These are phyloP conservation scores for Dasypolia templi DNA, from an alignment of 2,888 invertebrate genomes.

Conservation along the genomic window DNA sequence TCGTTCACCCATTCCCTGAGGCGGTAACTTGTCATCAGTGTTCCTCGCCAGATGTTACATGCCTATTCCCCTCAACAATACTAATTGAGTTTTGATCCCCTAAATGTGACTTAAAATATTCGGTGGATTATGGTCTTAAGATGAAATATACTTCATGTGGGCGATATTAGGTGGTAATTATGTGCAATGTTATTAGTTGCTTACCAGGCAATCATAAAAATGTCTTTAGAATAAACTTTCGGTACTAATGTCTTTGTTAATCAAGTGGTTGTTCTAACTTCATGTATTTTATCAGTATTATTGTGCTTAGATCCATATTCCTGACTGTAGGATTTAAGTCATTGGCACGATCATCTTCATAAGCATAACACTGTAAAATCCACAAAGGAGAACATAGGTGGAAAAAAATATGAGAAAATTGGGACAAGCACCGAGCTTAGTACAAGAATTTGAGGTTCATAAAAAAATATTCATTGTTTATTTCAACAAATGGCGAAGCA, in stretches of 20 bases:
- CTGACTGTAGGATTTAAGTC: background rate
- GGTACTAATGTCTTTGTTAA: background rate
- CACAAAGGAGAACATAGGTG: background rate
- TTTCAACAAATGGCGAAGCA: conserved; percentile 1
- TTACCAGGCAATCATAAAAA: background rate
- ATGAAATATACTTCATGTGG: conserved; percentile 54
- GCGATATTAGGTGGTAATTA: conserved; percentile 34
- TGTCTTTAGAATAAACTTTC: background rate
- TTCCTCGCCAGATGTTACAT: conserved; percentile 76
- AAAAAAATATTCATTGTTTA: conserved; percentile 5
- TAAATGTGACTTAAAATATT: conserved; percentile 67
- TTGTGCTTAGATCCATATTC: background rate
- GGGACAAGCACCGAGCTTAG: background rate
- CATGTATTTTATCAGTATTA: too few relatives aligned
- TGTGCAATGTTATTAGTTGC: conserved; percentile 19
- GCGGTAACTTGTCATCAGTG: conserved; percentile 70
- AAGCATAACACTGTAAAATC: background rate
- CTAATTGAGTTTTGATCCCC: conserved; percentile 81
- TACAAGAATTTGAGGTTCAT: background rate
- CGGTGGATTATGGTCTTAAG: conserved; percentile 55
- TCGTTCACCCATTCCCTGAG: conserved; percentile 64
- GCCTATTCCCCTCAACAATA: conserved; percentile 68
- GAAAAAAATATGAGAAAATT: conserved; percentile 4
- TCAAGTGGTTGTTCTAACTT: background rate
- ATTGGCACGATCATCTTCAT: background rate